These are phyloP conservation scores for Araneus ventricosus DNA, from an alignment of 1,140 invertebrate species.

Conservation along the genomic window DNA sequence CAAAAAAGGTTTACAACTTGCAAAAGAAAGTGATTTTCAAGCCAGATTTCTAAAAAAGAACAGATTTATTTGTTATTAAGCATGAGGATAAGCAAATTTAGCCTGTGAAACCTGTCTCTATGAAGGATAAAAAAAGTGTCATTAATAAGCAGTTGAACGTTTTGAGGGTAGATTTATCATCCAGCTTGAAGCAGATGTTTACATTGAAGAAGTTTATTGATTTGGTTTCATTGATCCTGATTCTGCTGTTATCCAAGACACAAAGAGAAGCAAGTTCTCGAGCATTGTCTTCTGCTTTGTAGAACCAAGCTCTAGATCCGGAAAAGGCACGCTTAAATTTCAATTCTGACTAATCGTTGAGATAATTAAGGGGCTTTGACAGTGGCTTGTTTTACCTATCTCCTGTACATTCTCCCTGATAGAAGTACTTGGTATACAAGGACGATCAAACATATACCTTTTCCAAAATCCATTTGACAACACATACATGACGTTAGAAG, in stretches of 20 bases:
- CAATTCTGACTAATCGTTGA: slow-evolving; percentile 92
- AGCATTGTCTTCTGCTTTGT: slow-evolving; percentile 88
- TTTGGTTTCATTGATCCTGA: slow-evolving; percentile 88
- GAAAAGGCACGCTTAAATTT: no score
- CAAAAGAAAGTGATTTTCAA: slow-evolving; percentile 85
- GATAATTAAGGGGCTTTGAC: slow-evolving; percentile 88
- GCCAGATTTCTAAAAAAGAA: slow-evolving; percentile 84
- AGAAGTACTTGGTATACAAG: slow-evolving; percentile 81
- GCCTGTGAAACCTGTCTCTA: slow-evolving; percentile 82
- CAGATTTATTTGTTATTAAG: slow-evolving; percentile 85
- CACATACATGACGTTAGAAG: slow-evolving; percentile 85
- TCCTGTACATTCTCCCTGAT: slow-evolving; percentile 82
- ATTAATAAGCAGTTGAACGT: slow-evolving; percentile 87
- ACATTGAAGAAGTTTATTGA: slow-evolving; percentile 91
- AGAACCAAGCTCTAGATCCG: slow-evolving; percentile 90
- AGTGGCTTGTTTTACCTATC: slow-evolving; percentile 91
- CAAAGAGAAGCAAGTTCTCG: slow-evolving; percentile 88
- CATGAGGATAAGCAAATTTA: slow-evolving; percentile 89
- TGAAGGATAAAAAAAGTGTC: slow-evolving; percentile 90
- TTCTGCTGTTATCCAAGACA: slow-evolving; percentile 88
- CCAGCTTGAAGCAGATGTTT: slow-evolving; percentile 88
- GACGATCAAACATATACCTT: slow-evolving; percentile 84
- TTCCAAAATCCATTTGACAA: slow-evolving; percentile 87
- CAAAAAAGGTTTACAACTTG: slow-evolving; percentile 85
- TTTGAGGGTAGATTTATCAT: slow-evolving; percentile 89